These are phyloP conservation scores for Brachypterus glaber DNA, from an alignment of 2,888 invertebrate species.

Conservation along the genomic window DNA sequence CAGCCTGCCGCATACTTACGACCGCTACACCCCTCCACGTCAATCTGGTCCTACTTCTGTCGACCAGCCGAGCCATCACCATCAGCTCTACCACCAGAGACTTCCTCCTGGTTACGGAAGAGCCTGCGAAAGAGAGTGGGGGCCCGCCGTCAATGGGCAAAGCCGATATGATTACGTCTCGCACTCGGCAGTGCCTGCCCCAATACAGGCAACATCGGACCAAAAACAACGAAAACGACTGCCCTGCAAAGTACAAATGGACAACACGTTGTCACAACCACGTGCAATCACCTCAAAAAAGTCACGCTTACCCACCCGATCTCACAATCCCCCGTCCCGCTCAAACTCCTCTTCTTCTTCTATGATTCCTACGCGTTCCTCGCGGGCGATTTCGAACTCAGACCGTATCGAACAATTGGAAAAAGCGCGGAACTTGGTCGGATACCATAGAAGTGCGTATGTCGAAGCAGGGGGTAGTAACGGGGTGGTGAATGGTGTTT, in stretches of 20 bases:
- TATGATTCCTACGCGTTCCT: too few species aligned
- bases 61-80: slow-evolving; percentile 14
- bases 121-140: slow-evolving; percentile 29
- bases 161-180: slow-evolving; percentile 20
- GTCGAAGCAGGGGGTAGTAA: neutral
- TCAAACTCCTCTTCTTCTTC: too few species aligned
- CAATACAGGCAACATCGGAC: slow-evolving; percentile 33
- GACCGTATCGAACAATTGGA: neutral
- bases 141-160: slow-evolving; percentile 32
- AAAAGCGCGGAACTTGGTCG: slow-evolving; percentile 1
- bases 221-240: slow-evolving; percentile 17
- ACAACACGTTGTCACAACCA: slow-evolving; percentile 13
- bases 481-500: slow-evolving; percentile 24
- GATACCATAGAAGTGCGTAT: slow-evolving; percentile 4
- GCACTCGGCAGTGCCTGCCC: slow-evolving; percentile 32
- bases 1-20: slow-evolving; percentile 27
- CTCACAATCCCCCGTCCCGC: too few species aligned
- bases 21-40: slow-evolving; percentile 14
- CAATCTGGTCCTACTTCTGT: slow-evolving; percentile 26
- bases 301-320: too few species aligned
- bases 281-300: too few species aligned
- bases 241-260: slow-evolving; percentile 15
- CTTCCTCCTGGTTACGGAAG: slow-evolving; percentile 19
- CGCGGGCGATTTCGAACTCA: too few species aligned
- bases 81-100: slow-evolving; percentile 15